Evolutionary conservation across 1,140 invertebrate species (phyloP), one percentile per base, ranked within the genome.

Genomic region (Babylonia areolata): DNA sequence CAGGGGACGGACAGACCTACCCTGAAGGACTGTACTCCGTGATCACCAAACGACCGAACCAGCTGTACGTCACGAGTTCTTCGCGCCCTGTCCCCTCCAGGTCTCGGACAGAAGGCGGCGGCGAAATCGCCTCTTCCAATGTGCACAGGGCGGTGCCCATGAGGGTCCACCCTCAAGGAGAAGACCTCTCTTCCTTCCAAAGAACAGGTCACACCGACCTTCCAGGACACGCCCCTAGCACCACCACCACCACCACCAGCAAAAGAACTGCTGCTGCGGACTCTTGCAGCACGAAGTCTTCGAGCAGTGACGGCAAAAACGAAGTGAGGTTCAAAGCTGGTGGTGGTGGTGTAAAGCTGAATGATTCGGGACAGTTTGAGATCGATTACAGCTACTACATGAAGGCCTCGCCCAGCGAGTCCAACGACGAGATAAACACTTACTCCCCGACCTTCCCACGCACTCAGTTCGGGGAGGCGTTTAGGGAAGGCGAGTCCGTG

Each of bases 301-400:
- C 12, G 35, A 28, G 28, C 17, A 9, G 33, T 33, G 54, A 40
- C 6, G 64, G n/a, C 33, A 3, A 6, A 17, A 5, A 15, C 33
- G 64, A 31, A 15, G 54, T 82, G 12, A n/a, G 81, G 15, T 40
- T 39, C 23, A 33, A 46, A 28, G 64, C 40, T 17, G 69, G 69
- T 11, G 37, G 58, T 35, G 82, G 82, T 0, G 82, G 82, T 2
- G 58, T 84, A 17, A 84, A 73, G 37, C 35, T 84, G 39, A 84
- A 73, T 69, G 23, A 42, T 3, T 40, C 37, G 3, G 82, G 82
- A 3, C 20, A 84, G 69, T 69, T 84, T 28, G 82, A 84, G n/a
- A 84, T 84, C 37, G 82, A 84, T 69, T 84, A 84, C 82, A 84
- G 82, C 69, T 84, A 84, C 82, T 84, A 84, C 82, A 23, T 84